Evolutionary conservation across 2,113 vertebrate genomes (phyloP).

Genomic region (Ardeotis arabs): DNA sequence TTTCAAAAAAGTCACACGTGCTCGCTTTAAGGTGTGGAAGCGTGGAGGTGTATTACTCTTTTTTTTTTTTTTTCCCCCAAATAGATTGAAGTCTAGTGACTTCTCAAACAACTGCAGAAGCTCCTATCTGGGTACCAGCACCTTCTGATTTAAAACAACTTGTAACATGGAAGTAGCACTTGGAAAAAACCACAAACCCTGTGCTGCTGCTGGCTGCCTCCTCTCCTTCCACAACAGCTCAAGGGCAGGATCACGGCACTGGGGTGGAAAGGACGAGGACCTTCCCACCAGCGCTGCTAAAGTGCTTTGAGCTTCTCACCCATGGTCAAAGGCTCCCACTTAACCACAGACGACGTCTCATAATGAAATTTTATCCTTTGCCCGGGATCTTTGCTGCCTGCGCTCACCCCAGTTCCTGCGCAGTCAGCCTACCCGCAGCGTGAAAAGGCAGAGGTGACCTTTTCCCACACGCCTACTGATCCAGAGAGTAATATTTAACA

Average conservation of each 20-base stretch:
- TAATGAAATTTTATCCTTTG: neutral
- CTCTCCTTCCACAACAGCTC: neutral
- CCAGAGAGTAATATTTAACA: neutral
- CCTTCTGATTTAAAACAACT: neutral
- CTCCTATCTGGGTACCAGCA: neutral
- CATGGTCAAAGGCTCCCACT: neutral
- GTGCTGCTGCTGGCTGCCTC: neutral
- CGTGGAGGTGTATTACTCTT: neutral
- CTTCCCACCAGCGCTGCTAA: neutral
- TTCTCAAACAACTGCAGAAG: neutral
- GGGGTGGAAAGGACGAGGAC: neutral
- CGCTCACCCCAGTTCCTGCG: neutral
- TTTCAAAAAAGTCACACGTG: neutral
- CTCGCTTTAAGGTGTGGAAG: neutral
- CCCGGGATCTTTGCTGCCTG: neutral
- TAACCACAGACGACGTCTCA: neutral
- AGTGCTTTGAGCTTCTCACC: neutral
- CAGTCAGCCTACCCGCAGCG: neutral
- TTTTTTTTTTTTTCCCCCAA: neutral
- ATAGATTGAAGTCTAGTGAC: neutral
- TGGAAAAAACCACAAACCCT: neutral
- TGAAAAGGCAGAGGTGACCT: neutral
- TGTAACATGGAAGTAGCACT: neutral
- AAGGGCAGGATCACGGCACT: neutral
- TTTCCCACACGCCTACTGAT: neutral